Conservation (phyloP, 1,140 invertebrate genomes). For the Drosophila orosa region DNA sequence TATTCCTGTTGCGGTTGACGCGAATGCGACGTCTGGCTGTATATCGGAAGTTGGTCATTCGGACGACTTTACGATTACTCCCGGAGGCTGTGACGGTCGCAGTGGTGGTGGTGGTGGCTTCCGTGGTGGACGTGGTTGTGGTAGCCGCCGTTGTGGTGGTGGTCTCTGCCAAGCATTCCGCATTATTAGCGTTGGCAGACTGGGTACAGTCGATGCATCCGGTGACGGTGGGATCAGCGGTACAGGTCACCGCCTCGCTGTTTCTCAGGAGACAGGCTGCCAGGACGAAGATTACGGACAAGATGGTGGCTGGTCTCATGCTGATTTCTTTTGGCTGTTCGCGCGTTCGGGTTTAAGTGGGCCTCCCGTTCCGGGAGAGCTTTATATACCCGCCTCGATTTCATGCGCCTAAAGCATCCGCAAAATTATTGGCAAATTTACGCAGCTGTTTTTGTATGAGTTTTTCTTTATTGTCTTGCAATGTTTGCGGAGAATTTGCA, state of each 20-base stretch:
- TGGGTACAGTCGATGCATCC: conserved; percentile 14
- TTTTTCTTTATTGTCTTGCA: neutral
- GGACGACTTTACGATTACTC: neutral
- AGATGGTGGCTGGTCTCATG: conserved; percentile 21
- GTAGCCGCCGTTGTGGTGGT: neutral
- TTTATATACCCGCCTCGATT: conserved; percentile 38
- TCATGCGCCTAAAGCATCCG: neutral
- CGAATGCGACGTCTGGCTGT: neutral
- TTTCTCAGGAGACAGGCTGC: neutral
- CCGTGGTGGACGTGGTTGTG: neutral
- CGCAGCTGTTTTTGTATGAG: conserved; percentile 19
- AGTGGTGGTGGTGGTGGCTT: neutral
- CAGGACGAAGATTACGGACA: neutral
- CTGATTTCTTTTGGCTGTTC: neutral
- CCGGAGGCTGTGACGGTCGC: neutral
- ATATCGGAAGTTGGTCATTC: neutral
- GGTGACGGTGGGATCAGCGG: neutral
- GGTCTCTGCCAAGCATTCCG: neutral
- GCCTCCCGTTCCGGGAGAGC: neutral
- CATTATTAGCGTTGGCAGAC: neutral
- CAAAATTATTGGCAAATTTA: conserved; percentile 34
- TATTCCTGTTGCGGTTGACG: neutral
- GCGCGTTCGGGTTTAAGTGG: conserved; percentile 4
- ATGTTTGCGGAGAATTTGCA: conserved; percentile 23
- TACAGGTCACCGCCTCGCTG: conserved; percentile 36